Percentiles rank a stretch among this genome's conserved stretches.
Evolutionary conservation across 2,888 invertebrate species (phyloP).

Genomic region (Corythucha ciliata): DNA sequence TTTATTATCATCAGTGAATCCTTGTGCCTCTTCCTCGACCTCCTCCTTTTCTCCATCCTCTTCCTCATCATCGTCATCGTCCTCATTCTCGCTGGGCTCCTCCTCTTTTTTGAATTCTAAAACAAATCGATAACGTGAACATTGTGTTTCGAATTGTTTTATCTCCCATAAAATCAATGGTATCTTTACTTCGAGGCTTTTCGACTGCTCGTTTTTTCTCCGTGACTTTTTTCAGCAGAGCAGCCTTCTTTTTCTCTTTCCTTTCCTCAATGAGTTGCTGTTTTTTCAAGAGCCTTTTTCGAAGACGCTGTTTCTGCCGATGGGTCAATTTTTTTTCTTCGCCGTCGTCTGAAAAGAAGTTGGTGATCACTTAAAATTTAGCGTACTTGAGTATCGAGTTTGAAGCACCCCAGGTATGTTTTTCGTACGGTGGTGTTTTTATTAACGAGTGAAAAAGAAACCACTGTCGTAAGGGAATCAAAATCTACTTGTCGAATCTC

Average conservation of each 20-base stretch:
- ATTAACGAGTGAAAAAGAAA: no score
- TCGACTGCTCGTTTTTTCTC: slow-evolving; percentile 28
- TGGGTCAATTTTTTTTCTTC: slow-evolving; percentile 47
- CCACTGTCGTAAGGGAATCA: no score
- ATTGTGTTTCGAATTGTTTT: no score
- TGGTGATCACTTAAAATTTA: no score
- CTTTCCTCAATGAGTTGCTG: slow-evolving; percentile 41
- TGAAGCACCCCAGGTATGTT: no score
- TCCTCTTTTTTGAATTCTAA: no score
- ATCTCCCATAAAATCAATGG: slow-evolving; percentile 32
- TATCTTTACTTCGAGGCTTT: slow-evolving; percentile 28
- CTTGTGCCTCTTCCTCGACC: slow-evolving; percentile 38
- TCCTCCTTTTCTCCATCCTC: slow-evolving; percentile 37
- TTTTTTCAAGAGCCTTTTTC: slow-evolving; percentile 48
- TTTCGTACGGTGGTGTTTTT: no score
- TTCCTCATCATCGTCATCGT: slow-evolving; percentile 9
- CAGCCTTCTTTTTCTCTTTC: slow-evolving; percentile 23
- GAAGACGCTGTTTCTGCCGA: slow-evolving; percentile 58
- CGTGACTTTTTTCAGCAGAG: slow-evolving; percentile 15
- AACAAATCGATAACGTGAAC: no score
- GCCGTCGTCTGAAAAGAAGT: slow-evolving; percentile 30
- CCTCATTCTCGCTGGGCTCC: slow-evolving; percentile 3
- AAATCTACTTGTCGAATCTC: no score
- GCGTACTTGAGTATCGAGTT: no score
- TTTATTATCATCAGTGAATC: slow-evolving; percentile 62